Evolutionary conservation across 2,888 invertebrate species (phyloP).

Genomic region (Melanchra persicariae): DNA sequence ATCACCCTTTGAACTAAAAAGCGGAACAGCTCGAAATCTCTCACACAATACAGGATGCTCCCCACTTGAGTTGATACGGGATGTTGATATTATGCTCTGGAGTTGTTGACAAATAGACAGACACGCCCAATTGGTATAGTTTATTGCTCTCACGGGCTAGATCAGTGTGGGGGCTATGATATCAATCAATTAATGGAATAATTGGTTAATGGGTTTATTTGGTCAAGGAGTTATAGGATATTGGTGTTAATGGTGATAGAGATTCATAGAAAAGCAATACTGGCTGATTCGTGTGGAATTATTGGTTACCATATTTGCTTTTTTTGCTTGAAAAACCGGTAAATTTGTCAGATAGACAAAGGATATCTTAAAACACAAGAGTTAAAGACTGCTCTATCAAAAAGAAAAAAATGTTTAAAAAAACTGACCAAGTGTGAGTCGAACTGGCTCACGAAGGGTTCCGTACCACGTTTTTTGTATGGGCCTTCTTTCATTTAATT

Average conservation of each 20-base stretch:
- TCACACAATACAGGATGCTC: slow-evolving; percentile 49
- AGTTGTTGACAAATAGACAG: slow-evolving; percentile 70
- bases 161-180: slow-evolving; percentile 40
- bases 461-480: too few species aligned
- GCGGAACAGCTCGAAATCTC: slow-evolving; percentile 47
- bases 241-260: slow-evolving; percentile 6
- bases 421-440: too few species aligned
- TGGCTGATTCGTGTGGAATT: neutral
- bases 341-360: too few species aligned
- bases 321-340: too few species aligned
- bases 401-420: too few species aligned
- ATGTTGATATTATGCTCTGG: slow-evolving; percentile 73
- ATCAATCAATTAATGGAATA: slow-evolving; percentile 52
- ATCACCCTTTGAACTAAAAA: slow-evolving; percentile 32
- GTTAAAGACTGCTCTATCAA: too few species aligned
- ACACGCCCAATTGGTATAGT: slow-evolving; percentile 52
- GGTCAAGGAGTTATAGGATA: neutral
- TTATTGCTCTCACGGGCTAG: slow-evolving; percentile 54
- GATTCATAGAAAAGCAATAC: slow-evolving; percentile 6
- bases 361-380: too few species aligned
- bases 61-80: slow-evolving; percentile 68
- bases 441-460: too few species aligned
- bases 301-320: neutral
- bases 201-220: slow-evolving; percentile 34
- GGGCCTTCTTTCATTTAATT: too few species aligned